These are phyloP conservation scores for Lacerta bilineata DNA, from an alignment of 2,797 vertebrate species.

Conservation along the genomic window DNA sequence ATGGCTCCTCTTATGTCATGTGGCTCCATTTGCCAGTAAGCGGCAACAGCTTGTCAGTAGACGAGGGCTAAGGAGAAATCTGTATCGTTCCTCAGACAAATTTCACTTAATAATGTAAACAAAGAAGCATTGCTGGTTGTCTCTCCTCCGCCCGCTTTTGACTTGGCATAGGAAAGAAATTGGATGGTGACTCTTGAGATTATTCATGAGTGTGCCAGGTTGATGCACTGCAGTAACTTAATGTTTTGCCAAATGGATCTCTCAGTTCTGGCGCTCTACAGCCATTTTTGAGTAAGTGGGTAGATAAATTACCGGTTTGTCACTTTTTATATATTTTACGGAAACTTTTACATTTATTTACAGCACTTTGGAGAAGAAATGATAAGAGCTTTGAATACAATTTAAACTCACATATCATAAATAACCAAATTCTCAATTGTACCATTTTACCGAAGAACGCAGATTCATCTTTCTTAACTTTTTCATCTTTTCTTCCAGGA, in stretches of 20 bases:
- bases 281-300: background rate
- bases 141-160: background rate
- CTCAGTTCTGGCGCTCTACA: background rate
- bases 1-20: too few relatives aligned
- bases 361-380: background rate
- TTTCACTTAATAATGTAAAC: conserved; percentile 13
- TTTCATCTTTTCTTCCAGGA: background rate
- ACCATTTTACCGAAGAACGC: too few relatives aligned
- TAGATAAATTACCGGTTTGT: background rate
- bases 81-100: background rate
- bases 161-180: conserved; percentile 8
- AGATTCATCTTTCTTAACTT: background rate
- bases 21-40: background rate
- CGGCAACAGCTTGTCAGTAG: background rate
- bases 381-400: background rate
- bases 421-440: background rate
- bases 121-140: background rate
- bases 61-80: background rate
- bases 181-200: background rate
- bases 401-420: background rate
- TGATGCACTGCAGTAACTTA: conserved; percentile 2
- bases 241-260: conserved; percentile 1
- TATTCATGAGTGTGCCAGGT: background rate
- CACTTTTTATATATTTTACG: background rate
- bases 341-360: background rate